Evolutionary conservation across 2,888 invertebrate species (phyloP).

Genomic region (Notodonta dromedarius): DNA sequence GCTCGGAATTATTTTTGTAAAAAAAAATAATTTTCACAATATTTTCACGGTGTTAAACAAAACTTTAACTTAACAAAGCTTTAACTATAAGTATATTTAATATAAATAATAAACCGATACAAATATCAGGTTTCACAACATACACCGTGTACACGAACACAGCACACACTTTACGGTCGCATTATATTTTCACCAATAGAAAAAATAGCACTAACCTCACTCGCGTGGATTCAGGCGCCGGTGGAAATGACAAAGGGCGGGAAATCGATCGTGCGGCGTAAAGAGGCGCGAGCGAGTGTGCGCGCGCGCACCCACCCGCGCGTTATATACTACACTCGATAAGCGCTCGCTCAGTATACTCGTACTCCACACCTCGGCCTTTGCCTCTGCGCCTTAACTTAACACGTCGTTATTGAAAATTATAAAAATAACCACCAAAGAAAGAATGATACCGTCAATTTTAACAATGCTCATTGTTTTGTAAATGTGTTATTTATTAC

Average conservation of each 20-base stretch:
- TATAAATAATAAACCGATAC: no score
- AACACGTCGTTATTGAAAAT: neutral
- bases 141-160: conserved; percentile 32
- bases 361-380: conserved; percentile 4
- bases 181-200: conserved; percentile 30
- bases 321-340: conserved; percentile 70
- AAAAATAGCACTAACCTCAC: conserved; percentile 68
- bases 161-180: conserved; percentile 25
- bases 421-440: neutral
- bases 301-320: conserved; percentile 69
- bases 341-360: conserved; percentile 49
- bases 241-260: conserved; percentile 65
- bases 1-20: no score
- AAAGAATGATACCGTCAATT: neutral
- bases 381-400: conserved; percentile 25
- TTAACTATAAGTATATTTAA: no score
- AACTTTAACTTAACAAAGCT: no score
- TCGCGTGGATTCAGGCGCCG: conserved; percentile 71
- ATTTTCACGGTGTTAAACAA: neutral
- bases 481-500: neutral
- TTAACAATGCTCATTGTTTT: conserved; percentile 4
- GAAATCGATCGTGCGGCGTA: conserved; percentile 66
- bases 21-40: no score
- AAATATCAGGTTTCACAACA: neutral
- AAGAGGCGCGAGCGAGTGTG: conserved; percentile 71